Percentiles rank a stretch among this genome's conserved stretches.
phyloP scores from a whole-genome alignment of 2,888 invertebrate species.

The Harmothoe impar region DNA sequence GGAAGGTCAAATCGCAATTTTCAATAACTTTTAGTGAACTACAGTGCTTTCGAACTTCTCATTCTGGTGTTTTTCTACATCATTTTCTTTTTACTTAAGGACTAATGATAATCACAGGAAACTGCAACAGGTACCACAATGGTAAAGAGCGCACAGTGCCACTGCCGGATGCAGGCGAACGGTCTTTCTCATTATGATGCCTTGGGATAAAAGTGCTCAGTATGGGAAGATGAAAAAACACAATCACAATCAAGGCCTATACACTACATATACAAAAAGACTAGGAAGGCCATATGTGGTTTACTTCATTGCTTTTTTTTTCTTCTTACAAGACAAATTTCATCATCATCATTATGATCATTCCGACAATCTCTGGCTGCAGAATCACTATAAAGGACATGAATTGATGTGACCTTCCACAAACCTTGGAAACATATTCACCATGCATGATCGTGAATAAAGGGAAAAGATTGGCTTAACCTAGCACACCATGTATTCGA shows the following conservation, averaged over 20 bases:
- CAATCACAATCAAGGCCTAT: constrained; percentile 22
- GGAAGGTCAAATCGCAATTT: constrained; percentile 39
- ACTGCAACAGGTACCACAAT: constrained; percentile 32
- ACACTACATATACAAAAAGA: constrained; percentile 20
- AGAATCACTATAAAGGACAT: constrained; percentile 48
- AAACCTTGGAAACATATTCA: constrained; percentile 54
- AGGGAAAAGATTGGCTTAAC: constrained; percentile 56
- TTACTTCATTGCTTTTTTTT: not conserved
- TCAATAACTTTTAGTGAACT: not conserved
- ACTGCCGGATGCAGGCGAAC: not conserved
- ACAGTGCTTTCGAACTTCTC: not conserved
- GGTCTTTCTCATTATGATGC: constrained; percentile 45
- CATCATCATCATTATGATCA: not conserved
- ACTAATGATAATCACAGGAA: constrained; percentile 19
- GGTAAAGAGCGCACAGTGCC: constrained; percentile 12
- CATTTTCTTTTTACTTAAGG: not conserved
- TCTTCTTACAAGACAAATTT: constrained; percentile 32
- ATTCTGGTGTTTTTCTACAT: not conserved
- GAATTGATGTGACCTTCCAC: constrained; percentile 62
- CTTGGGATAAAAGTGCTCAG: constrained; percentile 11
- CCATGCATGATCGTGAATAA: constrained; percentile 50
- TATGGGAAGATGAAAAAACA: not conserved
- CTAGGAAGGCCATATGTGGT: not conserved
- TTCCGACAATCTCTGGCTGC: constrained; percentile 51
- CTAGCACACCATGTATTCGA: constrained; percentile 59